Percentiles rank a stretch among this genome's conserved stretches.
Conservation (phyloP, 2,113 vertebrate genomes). For the Archocentrus centrarchus region DNA sequence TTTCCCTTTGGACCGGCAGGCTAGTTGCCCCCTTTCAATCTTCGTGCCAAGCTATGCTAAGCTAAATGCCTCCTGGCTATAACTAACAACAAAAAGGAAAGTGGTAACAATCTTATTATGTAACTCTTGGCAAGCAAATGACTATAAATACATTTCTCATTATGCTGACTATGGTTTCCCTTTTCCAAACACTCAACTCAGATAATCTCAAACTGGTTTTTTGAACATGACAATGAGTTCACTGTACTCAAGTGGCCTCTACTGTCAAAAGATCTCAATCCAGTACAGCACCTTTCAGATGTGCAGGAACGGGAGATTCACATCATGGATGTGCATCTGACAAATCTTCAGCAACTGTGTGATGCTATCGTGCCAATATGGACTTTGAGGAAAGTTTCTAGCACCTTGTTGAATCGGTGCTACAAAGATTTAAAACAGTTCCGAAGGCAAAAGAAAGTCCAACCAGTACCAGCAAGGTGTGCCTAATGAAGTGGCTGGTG, state of each 20-base stretch:
- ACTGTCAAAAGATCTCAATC: not conserved
- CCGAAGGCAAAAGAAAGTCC: not conserved
- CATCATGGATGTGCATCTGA: not conserved
- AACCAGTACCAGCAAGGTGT: accelerated
- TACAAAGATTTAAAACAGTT: too few relatives aligned
- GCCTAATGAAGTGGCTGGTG: not conserved
- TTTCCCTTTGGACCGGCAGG: not conserved
- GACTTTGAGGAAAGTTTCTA: not conserved
- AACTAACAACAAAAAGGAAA: not conserved
- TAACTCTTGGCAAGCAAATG: not conserved
- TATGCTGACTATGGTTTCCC: too few relatives aligned
- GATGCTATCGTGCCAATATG: not conserved
- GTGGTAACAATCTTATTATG: not conserved
- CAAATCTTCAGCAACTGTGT: not conserved
- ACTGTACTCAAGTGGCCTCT: not conserved
- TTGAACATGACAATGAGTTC: not conserved
- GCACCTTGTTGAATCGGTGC: too few relatives aligned
- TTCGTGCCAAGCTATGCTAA: not conserved
- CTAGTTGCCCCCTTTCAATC: not conserved
- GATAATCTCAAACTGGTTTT: not conserved
- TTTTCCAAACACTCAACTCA: too few relatives aligned
- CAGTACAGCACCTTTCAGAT: not conserved
- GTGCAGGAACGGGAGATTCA: not conserved
- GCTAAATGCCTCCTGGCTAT: not conserved
- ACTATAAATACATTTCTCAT: not conserved